Base-by-base conservation (phyloP, 1,140 invertebrate genomes). In the Nephotettix cincticeps region DNA sequence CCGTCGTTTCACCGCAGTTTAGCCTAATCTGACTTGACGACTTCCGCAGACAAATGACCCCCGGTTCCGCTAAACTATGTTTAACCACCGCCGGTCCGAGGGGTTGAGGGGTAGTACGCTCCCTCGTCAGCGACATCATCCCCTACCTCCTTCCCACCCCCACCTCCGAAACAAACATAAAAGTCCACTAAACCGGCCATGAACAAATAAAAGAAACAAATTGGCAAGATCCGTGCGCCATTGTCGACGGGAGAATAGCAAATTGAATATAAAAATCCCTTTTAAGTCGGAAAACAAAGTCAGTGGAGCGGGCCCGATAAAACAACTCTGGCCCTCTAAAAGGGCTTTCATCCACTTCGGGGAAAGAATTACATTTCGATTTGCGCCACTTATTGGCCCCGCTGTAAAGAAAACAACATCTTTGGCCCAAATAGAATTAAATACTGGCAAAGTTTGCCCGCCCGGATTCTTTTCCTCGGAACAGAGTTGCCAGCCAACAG, bases 241-340 rank as follows among this genome's bases (percentile, higher is more conserved):
- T 45, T 67, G 64, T 67, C n/a, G 45, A 68, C 66, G 65, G 32
- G 47, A 68, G 66, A 54, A 68, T 68, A 19, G 66, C 47, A 68
- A 68, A 68, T 68, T 68, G 66, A 68, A 68, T 68, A 68, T 68
- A 68, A 68, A 68, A 68, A 68, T 68, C 66, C 66, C 47, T 68
- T 68, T 68, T 68, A 68, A 68, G 66, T 54, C 27, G 66, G 40
- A 68, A 68, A 68, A 68, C 43, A 51, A 68, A 68, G 25, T 54
- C 43, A 25, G 43, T 25, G 29, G 17, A 43, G 36, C 36, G 63
- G 28, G 19, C 23, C 66, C 66, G 45, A 68, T 68, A 68, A 68
- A 68, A 68, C 66, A 68, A 68, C 66, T 28, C 47, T 36, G 25
- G 43, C 47, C 66, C 43, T 54, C 45, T 51, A 51, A 68, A 68